Conservation (phyloP, 2,113 vertebrate species). For the Dunckerocampus dactyliophorus region DNA sequence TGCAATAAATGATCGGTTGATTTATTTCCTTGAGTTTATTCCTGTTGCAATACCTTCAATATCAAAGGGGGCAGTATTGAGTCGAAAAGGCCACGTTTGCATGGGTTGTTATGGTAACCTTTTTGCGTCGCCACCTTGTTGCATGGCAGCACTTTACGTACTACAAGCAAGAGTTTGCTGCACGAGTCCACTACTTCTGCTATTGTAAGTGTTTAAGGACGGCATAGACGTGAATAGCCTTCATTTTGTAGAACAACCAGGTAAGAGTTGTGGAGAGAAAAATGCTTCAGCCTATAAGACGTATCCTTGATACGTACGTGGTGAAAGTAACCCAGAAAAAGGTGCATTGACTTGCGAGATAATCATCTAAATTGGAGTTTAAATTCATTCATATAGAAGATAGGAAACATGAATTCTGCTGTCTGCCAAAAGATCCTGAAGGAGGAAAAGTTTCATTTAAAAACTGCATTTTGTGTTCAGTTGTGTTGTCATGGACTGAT, state of each 20-base stretch:
- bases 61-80: conserved; percentile 11
- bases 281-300: not conserved
- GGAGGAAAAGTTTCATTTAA: too few species aligned
- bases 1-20: too few species aligned
- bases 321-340: not conserved
- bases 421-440: too few species aligned
- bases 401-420: too few species aligned
- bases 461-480: too few species aligned
- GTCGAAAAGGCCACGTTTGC: not conserved
- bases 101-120: conserved; percentile 35
- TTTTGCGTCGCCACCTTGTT: conserved; percentile 3
- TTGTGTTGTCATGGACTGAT: too few species aligned
- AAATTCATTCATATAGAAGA: too few species aligned
- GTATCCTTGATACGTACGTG: not conserved
- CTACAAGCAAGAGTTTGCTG: not conserved
- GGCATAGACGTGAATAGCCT: not conserved
- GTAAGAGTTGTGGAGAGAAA: conserved; percentile 5
- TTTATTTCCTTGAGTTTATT: too few species aligned
- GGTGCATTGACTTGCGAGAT: too few species aligned
- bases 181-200: not conserved
- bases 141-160: not conserved
- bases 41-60: not conserved
- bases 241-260: conserved; percentile 6
- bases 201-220: not conserved
- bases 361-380: too few species aligned